Conservation (phyloP, 2,888 invertebrate species). For the Dryobota labecula region DNA sequence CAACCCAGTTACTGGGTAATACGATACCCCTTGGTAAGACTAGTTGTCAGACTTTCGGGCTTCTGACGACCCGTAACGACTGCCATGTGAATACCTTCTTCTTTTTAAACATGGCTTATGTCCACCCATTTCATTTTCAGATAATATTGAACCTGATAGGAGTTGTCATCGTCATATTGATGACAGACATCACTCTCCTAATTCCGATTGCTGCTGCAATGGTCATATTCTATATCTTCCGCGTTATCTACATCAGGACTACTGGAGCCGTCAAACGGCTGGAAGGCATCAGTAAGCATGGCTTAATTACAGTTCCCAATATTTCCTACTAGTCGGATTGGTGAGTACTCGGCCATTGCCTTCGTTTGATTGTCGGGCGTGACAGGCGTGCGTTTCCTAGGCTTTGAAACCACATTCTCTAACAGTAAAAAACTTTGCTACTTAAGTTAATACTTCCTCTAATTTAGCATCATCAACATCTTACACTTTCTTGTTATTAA, state of each 20-base stretch:
- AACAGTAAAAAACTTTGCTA: not conserved
- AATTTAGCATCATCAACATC: not conserved
- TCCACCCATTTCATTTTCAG: constrained; percentile 81
- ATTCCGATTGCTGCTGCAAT: constrained; percentile 90
- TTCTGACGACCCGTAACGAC: too few relatives aligned
- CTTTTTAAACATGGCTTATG: not conserved
- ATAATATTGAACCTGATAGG: constrained; percentile 94
- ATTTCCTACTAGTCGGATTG: not conserved
- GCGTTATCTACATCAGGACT: constrained; percentile 92
- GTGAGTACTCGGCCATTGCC: not conserved
- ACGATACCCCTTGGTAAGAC: too few relatives aligned
- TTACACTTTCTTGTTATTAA: not conserved
- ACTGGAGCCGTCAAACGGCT: constrained; percentile 93
- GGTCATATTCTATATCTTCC: constrained; percentile 91
- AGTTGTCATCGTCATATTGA: constrained; percentile 93
- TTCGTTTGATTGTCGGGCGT: not conserved
- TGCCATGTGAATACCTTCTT: not conserved
- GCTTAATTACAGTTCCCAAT: not conserved
- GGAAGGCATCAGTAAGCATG: constrained; percentile 92
- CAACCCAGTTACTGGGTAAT: too few relatives aligned
- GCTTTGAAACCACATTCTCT: not conserved
- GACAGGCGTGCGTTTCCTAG: not conserved
- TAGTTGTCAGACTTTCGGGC: too few relatives aligned
- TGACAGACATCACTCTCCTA: constrained; percentile 89
- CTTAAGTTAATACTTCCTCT: not conserved